phyloP scores from a whole-genome alignment of 1,140 invertebrate genomes.

The Nasonia longicornis region DNA sequence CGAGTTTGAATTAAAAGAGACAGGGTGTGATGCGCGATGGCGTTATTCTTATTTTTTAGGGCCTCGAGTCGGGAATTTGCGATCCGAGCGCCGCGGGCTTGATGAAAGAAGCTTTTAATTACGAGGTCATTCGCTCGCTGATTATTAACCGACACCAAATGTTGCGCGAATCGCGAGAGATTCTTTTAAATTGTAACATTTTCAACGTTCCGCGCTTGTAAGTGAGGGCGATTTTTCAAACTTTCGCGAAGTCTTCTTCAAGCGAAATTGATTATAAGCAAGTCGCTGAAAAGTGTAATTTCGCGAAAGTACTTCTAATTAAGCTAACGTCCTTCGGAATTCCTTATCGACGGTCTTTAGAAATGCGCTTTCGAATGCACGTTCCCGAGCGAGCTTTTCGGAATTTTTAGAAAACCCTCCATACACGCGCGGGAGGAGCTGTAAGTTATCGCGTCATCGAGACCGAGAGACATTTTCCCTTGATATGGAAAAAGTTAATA shows the following conservation, averaged over 20 bases:
- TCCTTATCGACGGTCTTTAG: conserved; percentile 17
- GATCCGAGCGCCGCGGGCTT: neutral
- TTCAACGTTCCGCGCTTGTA: too few relatives aligned
- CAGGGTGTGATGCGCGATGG: too few relatives aligned
- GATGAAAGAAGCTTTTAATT: neutral
- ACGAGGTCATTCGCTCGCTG: neutral
- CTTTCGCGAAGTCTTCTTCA: too few relatives aligned
- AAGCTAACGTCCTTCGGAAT: conserved; percentile 6
- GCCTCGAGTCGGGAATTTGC: neutral
- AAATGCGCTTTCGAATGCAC: neutral
- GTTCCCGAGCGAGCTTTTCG: neutral
- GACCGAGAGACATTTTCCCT: too few relatives aligned
- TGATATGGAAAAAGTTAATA: too few relatives aligned
- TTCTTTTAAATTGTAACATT: too few relatives aligned
- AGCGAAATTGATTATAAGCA: too few relatives aligned
- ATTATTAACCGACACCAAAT: too few relatives aligned
- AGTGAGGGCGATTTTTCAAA: too few relatives aligned
- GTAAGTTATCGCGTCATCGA: neutral
- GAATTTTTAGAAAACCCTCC: neutral
- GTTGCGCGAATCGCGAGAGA: too few relatives aligned
- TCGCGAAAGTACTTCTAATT: neutral
- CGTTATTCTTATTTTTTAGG: neutral
- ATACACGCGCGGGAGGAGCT: neutral
- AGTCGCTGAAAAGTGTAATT: neutral
- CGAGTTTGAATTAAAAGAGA: neutral